Evolutionary conservation across 2,113 vertebrate genomes (phyloP).

Genomic region (Gallinago undulata): DNA sequence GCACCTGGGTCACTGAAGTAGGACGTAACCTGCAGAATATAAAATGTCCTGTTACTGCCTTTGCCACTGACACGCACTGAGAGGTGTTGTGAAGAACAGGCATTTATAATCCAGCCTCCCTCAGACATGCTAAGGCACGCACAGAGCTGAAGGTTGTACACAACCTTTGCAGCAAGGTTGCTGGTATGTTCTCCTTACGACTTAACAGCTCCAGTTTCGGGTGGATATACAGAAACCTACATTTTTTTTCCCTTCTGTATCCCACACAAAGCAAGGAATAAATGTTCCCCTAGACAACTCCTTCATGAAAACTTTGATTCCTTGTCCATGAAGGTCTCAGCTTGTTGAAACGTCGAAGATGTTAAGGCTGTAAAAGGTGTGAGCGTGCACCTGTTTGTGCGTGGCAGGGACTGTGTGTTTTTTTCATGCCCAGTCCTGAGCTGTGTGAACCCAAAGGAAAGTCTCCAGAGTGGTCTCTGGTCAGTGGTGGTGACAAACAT

Average conservation of each 20-base stretch:
- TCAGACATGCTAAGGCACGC: neutral
- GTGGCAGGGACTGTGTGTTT: neutral
- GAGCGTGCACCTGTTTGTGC: fast-evolving
- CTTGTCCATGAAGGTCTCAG: neutral
- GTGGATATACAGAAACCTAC: neutral
- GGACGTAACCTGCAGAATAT: slow-evolving; percentile 6
- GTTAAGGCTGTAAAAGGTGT: fast-evolving
- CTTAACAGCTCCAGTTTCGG: fast-evolving
- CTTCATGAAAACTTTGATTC: neutral
- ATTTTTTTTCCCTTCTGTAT: neutral
- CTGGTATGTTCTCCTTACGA: neutral
- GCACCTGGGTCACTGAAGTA: slow-evolving; percentile 13
- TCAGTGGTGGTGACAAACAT: neutral
- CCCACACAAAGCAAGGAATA: neutral
- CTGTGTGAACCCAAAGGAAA: neutral
- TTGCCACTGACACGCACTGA: neutral
- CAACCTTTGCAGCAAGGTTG: neutral
- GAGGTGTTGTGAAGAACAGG: neutral
- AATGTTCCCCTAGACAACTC: neutral
- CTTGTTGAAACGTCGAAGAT: neutral
- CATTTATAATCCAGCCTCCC: neutral
- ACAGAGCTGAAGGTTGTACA: neutral
- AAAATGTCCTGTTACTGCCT: neutral
- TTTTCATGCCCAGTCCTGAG: neutral
- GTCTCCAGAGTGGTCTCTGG: neutral